Base-by-base conservation (phyloP, 2,113 vertebrate species). In the Sardina pilchardus region DNA sequence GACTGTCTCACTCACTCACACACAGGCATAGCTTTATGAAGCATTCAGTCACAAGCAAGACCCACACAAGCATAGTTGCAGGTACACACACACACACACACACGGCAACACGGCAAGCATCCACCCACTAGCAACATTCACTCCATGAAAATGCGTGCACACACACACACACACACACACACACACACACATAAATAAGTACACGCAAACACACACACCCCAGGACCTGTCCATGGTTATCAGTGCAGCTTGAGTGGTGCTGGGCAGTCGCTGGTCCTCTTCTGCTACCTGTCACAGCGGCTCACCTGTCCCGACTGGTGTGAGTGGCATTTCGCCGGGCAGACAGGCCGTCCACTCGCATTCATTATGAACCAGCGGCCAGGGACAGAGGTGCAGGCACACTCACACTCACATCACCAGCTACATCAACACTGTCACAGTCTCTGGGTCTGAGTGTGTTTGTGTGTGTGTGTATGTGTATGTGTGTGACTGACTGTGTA, bases 221-320 rank as follows among this genome's bases (percentile, higher is more conserved):
- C 10, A 78, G 30, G 71, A 78, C 14, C 71, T 78, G 71, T 78
- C 71, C 39, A 34, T 3, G 10, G 30, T 78, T 34, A 78, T 78
- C 71, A 78, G 71, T 78, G 71, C 71, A 78, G 71, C 71, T 36
- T 36, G 71, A 78, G 71, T 16, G 34, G 30, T 5, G 34, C 30
- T 36, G 71, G 71, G 12, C 26, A 36, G 71, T 78, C 12, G 71
- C 26, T 16, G 30, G 71, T 78, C 26, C 71, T 78, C 71, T 78
- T 78, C 71, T 78, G 71, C 71, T 78, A 78, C 71, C 71, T 78
- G 71, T 78, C 71, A 78, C 26, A 17, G 71, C 14, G 71, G 34
- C 71, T 78, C 71, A 78, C 71, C 71, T 78, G 71, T 78, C 2
- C 30, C 10, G 12, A 34, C 71, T 78, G 30, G 26, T 30, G 71